Base-by-base conservation (phyloP, 1,140 invertebrate genomes). In the Drosophila sturtevanti region DNA sequence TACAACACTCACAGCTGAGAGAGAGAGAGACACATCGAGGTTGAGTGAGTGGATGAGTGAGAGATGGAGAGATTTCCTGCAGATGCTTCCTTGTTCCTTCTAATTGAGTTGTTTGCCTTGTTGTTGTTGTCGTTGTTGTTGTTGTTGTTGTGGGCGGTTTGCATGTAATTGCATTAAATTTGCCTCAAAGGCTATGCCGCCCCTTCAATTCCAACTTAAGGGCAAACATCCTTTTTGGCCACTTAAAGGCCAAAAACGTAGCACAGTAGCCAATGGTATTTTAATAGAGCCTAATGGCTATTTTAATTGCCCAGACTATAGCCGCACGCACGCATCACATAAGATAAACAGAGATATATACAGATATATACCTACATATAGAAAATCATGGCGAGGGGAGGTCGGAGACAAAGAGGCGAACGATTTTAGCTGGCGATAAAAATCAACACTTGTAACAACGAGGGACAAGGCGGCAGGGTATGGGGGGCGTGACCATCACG, bases 241-340 rank as follows among this genome's bases (percentile, higher is more conserved):
- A 74, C 71, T 74, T 73, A 73, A 59, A 73, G 72, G 61, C 56
- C 52, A 34, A 61, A 34, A 44, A 52, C 64, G 61, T 31, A 68
- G 35, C 24, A 52, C 56, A 52, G 55, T 21, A 76, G 60, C 69
- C 74, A 70, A 78, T 78, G 75, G 74, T 72, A 68, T 78, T 82
- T 82, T 78, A 78, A 82, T 82, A 68, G 74, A 55, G 67, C 74
- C 66, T 82, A 82, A 82, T 82, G 66, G 75, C 16, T 67, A 71
- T 70, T 78, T 74, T 74, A 81, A 81, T 77, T 81, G 78, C 69
- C 59, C 52, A 37, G 51, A 51, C 41, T 18, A 16, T n/a, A 14
- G 41, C 41, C 41, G 41, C 41, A 48, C 41, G 41, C 41, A 48
- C 41, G 6, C 41, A 18, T 48, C 16, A 18, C 16, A 18, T 21